These are phyloP conservation scores for Thymelicus sylvestris DNA, from an alignment of 2,888 invertebrate species.

Conservation along the genomic window DNA sequence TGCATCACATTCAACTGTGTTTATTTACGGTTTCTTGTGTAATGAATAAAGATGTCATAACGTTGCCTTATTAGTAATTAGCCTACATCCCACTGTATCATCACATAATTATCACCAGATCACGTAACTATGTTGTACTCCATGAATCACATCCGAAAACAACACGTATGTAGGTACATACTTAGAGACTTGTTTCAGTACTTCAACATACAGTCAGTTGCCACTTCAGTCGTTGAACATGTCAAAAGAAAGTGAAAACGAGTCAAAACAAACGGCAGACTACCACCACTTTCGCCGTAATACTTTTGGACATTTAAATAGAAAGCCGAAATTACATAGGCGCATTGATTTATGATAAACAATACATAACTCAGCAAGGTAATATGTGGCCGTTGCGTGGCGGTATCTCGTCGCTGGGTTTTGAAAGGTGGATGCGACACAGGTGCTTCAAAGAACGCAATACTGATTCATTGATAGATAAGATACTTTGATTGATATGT, in stretches of 20 bases:
- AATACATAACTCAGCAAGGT: conserved; percentile 21
- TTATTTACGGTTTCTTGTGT: no score
- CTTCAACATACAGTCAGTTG: background rate
- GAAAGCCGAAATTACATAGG: conserved; percentile 55
- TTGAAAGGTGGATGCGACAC: background rate
- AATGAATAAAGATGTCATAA: no score
- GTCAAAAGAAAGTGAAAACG: conserved; percentile 67
- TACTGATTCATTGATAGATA: background rate
- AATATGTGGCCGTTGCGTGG: background rate
- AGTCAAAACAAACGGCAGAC: conserved; percentile 44
- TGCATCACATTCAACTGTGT: no score
- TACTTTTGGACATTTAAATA: conserved; percentile 70
- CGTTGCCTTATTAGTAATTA: no score
- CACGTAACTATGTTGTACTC: no score
- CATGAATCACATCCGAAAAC: no score
- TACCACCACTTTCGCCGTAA: conserved; percentile 65
- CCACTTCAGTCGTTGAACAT: background rate
- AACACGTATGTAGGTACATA: no score
- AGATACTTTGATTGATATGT: background rate
- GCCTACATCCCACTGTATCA: no score
- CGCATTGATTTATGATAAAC: conserved; percentile 33
- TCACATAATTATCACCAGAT: no score
- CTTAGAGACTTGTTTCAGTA: background rate
- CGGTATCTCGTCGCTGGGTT: background rate
- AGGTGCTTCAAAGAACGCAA: background rate